Conservation (phyloP, 2,113 vertebrate genomes). For the Puma concolor region DNA sequence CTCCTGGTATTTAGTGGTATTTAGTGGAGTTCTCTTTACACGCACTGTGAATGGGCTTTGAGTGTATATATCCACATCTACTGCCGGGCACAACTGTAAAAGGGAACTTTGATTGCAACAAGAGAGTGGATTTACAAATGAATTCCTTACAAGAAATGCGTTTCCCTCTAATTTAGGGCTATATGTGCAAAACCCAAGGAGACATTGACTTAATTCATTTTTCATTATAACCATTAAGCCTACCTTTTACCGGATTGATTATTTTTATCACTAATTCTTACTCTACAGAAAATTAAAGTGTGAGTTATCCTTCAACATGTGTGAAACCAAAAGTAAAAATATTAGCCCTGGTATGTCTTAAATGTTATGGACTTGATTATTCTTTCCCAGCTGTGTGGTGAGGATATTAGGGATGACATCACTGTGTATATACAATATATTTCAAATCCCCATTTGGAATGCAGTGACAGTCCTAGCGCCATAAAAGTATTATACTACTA, state of each 20-base stretch:
- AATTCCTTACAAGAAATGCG: background rate
- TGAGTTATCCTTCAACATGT: slow-evolving; percentile 1
- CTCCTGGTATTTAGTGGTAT: background rate
- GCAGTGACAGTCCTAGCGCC: background rate
- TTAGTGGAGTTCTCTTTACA: background rate
- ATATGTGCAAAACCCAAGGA: background rate
- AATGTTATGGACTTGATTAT: slow-evolving; percentile 7
- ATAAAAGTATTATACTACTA: slow-evolving; percentile 67
- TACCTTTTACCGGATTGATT: background rate
- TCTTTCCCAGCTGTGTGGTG: slow-evolving; percentile 30
- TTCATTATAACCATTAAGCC: background rate
- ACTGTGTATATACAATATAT: slow-evolving; percentile 15
- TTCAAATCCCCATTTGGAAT: slow-evolving; percentile 60
- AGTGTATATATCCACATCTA: background rate
- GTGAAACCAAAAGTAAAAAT: slow-evolving; percentile 45
- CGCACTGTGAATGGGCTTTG: background rate
- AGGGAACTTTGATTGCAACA: background rate
- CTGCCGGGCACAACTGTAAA: background rate
- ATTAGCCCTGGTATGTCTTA: background rate
- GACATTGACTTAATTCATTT: background rate
- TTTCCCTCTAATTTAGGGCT: background rate
- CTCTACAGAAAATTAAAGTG: background rate
- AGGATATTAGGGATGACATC: slow-evolving; percentile 43
- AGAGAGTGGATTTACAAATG: background rate
- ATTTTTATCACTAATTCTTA: slow-evolving; percentile 49